Evolutionary conservation across 1,140 invertebrate genomes (phyloP), one percentile per base, ranked within the genome.

Genomic region (Ostrea edulis): DNA sequence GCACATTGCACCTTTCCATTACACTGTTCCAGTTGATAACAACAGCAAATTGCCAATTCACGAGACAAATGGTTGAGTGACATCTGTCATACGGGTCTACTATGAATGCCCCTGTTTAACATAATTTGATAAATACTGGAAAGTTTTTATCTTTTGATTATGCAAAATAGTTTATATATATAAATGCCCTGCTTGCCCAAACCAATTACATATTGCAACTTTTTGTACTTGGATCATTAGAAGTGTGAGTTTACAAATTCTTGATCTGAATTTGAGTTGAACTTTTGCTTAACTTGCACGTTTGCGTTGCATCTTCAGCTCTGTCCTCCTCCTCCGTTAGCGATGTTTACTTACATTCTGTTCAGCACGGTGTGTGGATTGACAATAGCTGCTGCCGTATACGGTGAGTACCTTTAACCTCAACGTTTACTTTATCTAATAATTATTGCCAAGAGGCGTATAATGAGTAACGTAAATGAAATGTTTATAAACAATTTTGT

Each of bases 91-190:
- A 20, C 68, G 22, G 68, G 68, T 71, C 68, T 35, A 8, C 68
- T 71, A 35, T 71, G 55, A 71, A 71, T 71, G 22, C 29, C 68
- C 68, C 68, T 71, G 12, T 71, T 71, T 71, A 71, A n/a, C 68
- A 71, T 71, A 71, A 71, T 71, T 71, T 71, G n/a, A 71, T 71
- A 71, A 71, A 71, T 71, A 29, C 68, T 71, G 68, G n/a, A 71
- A 25, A 35, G 22, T 71, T 71, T 71, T 71, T 71, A 25, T 35
- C 22, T 71, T 71, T 71, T 71, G 68, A 71, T 71, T 71, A 71
- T 71, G 68, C 68, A 71, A 71, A 71, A 22, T 35, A 71, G 29
- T 35, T 71, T 71, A 71, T 71, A 71, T 71, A 71, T 71, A 71
- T 62, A 71, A 29, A 71, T 71, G 68, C 22, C 68, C 14, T 71